Evolutionary conservation across 2,797 vertebrate genomes (phyloP), one percentile per base, ranked within the genome.

Genomic region (Margarornis squamiger): DNA sequence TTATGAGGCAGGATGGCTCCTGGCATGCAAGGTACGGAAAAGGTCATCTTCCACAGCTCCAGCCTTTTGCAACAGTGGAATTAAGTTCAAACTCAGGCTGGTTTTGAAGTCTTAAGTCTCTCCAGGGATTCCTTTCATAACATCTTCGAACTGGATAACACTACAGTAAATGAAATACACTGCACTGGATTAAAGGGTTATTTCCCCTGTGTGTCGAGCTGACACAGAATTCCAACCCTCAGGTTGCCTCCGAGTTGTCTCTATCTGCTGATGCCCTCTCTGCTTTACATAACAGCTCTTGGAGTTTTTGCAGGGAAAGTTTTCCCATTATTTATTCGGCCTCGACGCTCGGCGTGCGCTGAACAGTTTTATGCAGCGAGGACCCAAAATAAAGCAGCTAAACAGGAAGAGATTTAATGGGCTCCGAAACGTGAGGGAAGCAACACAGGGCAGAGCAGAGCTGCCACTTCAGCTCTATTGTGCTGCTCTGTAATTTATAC

Each of bases 151-250:
- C 98, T 98, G 97, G 98, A 98, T 98, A 98, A 98, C 97, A 98
- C 98, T 98, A 98, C 97, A 98, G 98, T 98, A 98, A 99, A 98
- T 99, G 98, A 99, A 99, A 99, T 98, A 98, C 98, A 98, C 97
- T 98, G 97, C 95, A 98, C 97, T 98, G 98, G 98, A 99, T 99
- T 99, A 99, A 98, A 98, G 98, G 98, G 98, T 99, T 99, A 99
- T 99, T 99, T 99, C 98, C 99, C 98, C 97, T 96, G 98, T 98
- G 98, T 98, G 91, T 96, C 34, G 86, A 87, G 97, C 97, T 98
- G 98, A 98, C 98, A 98, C 98, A 98, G 98, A 98, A 97, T 97
- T 97, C 97, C 95, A 97, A 97, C 94, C 92, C 92, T 97, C 95
- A 74, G 92, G 96, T 97, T 96, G 96, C 94, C 77, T 96, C 93